Evolutionary conservation across 2,888 invertebrate genomes (phyloP), one percentile per base, ranked within the genome.

Genomic region (Ligdia adustata): DNA sequence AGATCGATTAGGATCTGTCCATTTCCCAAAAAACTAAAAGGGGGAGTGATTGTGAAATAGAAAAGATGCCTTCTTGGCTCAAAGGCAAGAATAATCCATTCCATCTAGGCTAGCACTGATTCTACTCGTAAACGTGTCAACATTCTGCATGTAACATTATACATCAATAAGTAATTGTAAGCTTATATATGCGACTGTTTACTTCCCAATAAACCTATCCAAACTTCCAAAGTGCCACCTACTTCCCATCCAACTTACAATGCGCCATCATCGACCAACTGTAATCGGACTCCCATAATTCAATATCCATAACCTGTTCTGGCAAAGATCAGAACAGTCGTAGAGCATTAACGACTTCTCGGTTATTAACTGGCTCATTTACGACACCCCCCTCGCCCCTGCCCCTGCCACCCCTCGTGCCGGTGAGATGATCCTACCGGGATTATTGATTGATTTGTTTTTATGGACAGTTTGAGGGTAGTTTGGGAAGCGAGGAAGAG

Each of bases 311-410:
- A 49, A 49, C 43, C 32, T 35, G 37, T 34, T 18, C 34, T 48
- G 47, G 37, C 35, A 37, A 41, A 47, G 47, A 41, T 47, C 38
- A 40, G 41, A 41, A 33, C 31, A 29, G 35, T 28, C 41, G 48
- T 41, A 31, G 28, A 32, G 18, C 22, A 28, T 72, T 76, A 75
- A 79, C 73, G 74, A 73, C 43, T 60, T 43, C 38, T 50, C 50
- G 51, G 60, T 64, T 69, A 72, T 81, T 76, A 79, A 75, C 72
- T 68, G 72, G 59, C 55, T 69, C 79, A 67, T 81, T 81, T 81
- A 81, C 73, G 82, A 75, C 73, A 66, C 60, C 70, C 61, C 57
- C 55, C 16, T 16, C 22, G 22, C 22, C 22, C 22, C 22, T 7
- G 22, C 31, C 13, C 13, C 14, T 6, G n/a, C 9, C 24, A 2